These are phyloP conservation scores for Drosophila sordidula DNA, from an alignment of 2,888 invertebrate species.

Conservation along the genomic window DNA sequence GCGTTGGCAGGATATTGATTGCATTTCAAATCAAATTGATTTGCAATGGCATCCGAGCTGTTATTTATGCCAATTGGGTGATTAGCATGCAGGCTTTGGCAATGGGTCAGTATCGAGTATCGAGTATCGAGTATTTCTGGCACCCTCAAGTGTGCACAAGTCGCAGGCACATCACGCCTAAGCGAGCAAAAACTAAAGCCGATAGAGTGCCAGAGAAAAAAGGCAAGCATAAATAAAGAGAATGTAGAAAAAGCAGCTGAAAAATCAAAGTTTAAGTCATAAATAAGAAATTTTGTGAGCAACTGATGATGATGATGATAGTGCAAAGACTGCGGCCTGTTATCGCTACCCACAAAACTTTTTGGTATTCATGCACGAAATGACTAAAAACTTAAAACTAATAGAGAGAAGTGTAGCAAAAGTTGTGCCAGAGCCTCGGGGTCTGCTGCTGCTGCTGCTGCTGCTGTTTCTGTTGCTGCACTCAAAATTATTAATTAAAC, in stretches of 20 bases:
- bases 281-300: slow-evolving; percentile 64
- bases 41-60: slow-evolving; percentile 29
- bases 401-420: slow-evolving; percentile 74
- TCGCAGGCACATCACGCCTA: slow-evolving; percentile 47
- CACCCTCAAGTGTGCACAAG: slow-evolving; percentile 15
- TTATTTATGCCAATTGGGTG: slow-evolving; percentile 35
- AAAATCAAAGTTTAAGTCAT: slow-evolving; percentile 75
- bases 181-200: slow-evolving; percentile 34
- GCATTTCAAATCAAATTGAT: slow-evolving; percentile 48
- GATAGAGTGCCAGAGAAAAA: slow-evolving; percentile 10
- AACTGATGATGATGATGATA: slow-evolving; percentile 56
- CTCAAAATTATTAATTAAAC: slow-evolving; percentile 83
- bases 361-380: slow-evolving; percentile 78
- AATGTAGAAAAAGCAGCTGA: slow-evolving; percentile 10
- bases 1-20: slow-evolving; percentile 21
- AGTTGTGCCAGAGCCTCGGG: slow-evolving; percentile 51
- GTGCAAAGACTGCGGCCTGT: slow-evolving; percentile 69
- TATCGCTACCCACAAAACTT: slow-evolving; percentile 65
- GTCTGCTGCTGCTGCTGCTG: slow-evolving; percentile 9
- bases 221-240: not conserved
- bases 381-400: slow-evolving; percentile 77
- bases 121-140: slow-evolving; percentile 10
- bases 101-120: slow-evolving; percentile 25
- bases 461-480: slow-evolving; percentile 40
- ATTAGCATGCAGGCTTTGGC: slow-evolving; percentile 21